These are phyloP conservation scores for Tetragonula carbonaria DNA, from an alignment of 2,888 invertebrate species.

Conservation along the genomic window DNA sequence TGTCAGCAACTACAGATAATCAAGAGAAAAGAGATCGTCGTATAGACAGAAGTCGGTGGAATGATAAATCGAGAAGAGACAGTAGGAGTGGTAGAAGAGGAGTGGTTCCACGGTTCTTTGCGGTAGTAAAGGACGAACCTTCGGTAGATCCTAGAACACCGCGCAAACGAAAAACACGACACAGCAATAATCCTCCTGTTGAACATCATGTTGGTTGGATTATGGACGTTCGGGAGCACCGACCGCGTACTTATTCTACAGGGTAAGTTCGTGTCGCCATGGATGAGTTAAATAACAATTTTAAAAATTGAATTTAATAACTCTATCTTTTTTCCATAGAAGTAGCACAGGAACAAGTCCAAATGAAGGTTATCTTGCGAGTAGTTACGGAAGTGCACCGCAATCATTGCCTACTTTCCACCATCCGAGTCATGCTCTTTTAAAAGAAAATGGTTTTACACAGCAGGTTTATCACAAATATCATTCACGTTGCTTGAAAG, in stretches of 20 bases:
- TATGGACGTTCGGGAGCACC: slow-evolving; percentile 95
- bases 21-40: slow-evolving; percentile 76
- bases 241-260: slow-evolving; percentile 91
- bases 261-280: slow-evolving; percentile 85
- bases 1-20: slow-evolving; percentile 52
- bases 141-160: slow-evolving; percentile 88
- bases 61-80: slow-evolving; percentile 69
- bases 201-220: slow-evolving; percentile 99
- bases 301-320: background rate
- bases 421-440: slow-evolving; percentile 97
- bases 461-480: slow-evolving; percentile 99
- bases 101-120: slow-evolving; percentile 95
- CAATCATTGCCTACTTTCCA: slow-evolving; percentile 95
- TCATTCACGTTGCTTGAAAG: slow-evolving; percentile 96
- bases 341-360: slow-evolving; percentile 93
- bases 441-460: slow-evolving; percentile 98
- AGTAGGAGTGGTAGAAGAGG: slow-evolving; percentile 78
- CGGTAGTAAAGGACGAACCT: slow-evolving; percentile 93
- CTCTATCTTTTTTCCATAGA: slow-evolving; percentile 79
- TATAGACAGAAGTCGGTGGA: slow-evolving; percentile 74
- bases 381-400: slow-evolving; percentile 92
- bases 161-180: slow-evolving; percentile 95
- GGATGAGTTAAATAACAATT: background rate
- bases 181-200: slow-evolving; percentile 96
- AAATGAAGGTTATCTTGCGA: slow-evolving; percentile 87